Percentiles rank a stretch among this genome's conserved stretches.
Conservation (phyloP, 2,797 vertebrate genomes). For the Anguilla marmorata region DNA sequence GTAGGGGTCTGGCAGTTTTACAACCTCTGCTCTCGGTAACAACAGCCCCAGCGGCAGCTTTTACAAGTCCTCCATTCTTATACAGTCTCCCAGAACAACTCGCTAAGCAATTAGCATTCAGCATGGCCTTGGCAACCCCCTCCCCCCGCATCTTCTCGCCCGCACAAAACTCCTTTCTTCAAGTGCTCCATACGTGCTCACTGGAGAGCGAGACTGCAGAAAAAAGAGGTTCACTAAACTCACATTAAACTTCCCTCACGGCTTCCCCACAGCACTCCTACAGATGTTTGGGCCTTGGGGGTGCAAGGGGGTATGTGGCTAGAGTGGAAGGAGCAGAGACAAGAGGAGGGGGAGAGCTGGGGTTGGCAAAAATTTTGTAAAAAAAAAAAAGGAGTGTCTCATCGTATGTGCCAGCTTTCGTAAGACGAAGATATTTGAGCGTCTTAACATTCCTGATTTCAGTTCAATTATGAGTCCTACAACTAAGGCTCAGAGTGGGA, state of each 20-base stretch:
- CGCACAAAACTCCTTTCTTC: slow-evolving; percentile 57
- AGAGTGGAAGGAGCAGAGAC: not conserved
- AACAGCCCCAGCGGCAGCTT: slow-evolving; percentile 68
- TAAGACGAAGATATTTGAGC: slow-evolving; percentile 63
- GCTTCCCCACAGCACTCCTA: not conserved
- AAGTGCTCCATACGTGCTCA: slow-evolving; percentile 26
- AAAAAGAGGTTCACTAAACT: slow-evolving; percentile 63
- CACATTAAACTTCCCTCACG: slow-evolving; percentile 56
- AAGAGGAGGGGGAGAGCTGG: not conserved
- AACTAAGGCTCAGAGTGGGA: slow-evolving; percentile 48
- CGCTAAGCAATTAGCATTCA: slow-evolving; percentile 78
- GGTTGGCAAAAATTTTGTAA: slow-evolving; percentile 23
- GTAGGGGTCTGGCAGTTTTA: slow-evolving; percentile 39
- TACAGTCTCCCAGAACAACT: slow-evolving; percentile 71
- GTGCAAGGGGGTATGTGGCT: slow-evolving; percentile 31
- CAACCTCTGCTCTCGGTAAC: slow-evolving; percentile 60
- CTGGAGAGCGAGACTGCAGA: slow-evolving; percentile 44
- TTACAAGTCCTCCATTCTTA: slow-evolving; percentile 71
- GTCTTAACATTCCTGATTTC: slow-evolving; percentile 74
- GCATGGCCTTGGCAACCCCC: slow-evolving; percentile 74
- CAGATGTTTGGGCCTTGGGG: slow-evolving; percentile 45
- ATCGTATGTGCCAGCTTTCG: slow-evolving; percentile 67
- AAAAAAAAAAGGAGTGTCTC: slow-evolving; percentile 39
- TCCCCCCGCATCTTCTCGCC: slow-evolving; percentile 64
- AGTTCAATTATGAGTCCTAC: slow-evolving; percentile 66